Evolutionary conservation across 92 coral and sea anemone species (phyloP).

Genomic region (Porites cylindrica): DNA sequence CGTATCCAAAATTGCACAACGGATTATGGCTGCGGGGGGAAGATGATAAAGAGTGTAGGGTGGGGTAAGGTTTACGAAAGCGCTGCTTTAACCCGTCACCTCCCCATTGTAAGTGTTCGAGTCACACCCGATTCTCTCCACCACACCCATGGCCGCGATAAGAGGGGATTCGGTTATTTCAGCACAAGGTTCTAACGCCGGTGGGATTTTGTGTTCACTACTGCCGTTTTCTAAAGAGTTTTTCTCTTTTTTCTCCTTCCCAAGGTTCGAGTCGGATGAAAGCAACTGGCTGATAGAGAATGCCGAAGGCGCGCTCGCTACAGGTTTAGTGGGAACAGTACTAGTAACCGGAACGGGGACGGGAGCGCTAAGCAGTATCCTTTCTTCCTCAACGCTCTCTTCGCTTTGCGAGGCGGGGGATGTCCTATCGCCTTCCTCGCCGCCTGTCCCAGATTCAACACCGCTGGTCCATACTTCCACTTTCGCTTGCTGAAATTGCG

Average conservation of each 20-base stretch:
- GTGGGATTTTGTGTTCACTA: conserved; percentile 73
- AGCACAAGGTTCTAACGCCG: conserved; percentile 55
- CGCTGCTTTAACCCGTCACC: conserved; percentile 34
- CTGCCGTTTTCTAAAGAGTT: conserved; percentile 65
- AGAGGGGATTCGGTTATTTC: conserved; percentile 75
- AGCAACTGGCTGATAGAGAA: conserved; percentile 85
- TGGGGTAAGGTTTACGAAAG: neutral
- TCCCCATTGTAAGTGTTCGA: conserved; percentile 80
- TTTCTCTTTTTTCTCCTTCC: conserved; percentile 41
- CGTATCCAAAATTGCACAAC: neutral
- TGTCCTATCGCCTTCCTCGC: conserved; percentile 28
- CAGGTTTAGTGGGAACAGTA: conserved; percentile 40
- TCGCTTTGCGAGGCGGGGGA: conserved; percentile 44
- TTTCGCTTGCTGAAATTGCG: conserved; percentile 21
- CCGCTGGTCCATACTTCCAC: conserved; percentile 43
- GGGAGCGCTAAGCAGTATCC: conserved; percentile 40
- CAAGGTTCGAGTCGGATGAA: conserved; percentile 73
- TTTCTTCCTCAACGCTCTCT: conserved; percentile 34
- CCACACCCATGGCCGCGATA: conserved; percentile 78
- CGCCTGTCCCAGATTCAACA: conserved; percentile 26
- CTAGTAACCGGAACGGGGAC: conserved; percentile 9
- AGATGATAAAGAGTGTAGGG: neutral
- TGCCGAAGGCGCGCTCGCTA: conserved; percentile 64
- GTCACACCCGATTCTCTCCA: conserved; percentile 83
- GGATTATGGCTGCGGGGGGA: neutral